Conservation (phyloP, 2,113 vertebrate genomes). For the Cariama cristata region DNA sequence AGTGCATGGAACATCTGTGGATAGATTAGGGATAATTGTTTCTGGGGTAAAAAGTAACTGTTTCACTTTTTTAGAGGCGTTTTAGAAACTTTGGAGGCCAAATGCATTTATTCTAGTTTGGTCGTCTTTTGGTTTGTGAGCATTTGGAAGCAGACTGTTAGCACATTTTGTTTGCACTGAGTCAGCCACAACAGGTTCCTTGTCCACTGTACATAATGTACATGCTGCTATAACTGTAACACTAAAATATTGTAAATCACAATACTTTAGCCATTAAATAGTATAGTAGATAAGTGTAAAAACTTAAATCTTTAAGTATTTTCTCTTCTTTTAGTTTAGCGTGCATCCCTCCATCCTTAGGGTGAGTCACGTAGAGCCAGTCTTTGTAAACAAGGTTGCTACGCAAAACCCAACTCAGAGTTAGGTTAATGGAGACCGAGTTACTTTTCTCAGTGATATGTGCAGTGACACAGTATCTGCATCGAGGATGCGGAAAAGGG, state of each 20-base stretch:
- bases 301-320: neutral
- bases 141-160: neutral
- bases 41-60: neutral
- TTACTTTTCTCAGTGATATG: neutral
- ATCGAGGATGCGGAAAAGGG: accelerated
- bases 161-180: accelerated
- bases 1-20: accelerated
- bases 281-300: neutral
- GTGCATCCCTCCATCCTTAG: neutral
- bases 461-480: neutral
- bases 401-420: accelerated
- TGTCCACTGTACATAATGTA: accelerated
- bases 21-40: accelerated
- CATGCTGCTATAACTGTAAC: neutral
- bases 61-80: neutral
- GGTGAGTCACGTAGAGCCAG: neutral
- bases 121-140: neutral
- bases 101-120: neutral
- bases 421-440: accelerated
- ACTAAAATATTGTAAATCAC: no score
- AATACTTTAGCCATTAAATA: neutral
- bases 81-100: neutral
- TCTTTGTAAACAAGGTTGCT: neutral
- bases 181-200: neutral
- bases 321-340: neutral